Conservation (phyloP, 35 echinoderm and acorn worm genomes). For the Ophioderma brevispina region DNA sequence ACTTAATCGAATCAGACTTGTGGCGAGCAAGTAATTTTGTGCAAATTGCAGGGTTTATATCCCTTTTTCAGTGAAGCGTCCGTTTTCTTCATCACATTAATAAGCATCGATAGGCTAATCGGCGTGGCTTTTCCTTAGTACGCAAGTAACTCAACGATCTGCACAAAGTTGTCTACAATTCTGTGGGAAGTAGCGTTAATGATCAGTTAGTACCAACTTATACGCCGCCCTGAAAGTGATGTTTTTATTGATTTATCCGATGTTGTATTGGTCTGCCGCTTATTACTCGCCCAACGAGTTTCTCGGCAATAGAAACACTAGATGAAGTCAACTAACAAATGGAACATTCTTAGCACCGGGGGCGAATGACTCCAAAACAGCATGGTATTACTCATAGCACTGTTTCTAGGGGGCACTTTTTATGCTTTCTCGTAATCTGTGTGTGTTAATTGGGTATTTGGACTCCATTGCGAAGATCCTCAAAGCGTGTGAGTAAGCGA, state of each 20-base stretch:
- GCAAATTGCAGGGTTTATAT: slow-evolving; percentile 50
- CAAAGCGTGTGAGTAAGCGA: neutral
- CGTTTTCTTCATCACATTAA: slow-evolving; percentile 51
- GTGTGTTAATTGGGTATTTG: slow-evolving; percentile 62
- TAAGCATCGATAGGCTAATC: slow-evolving; percentile 55
- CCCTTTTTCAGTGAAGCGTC: slow-evolving; percentile 54
- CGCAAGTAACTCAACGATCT: slow-evolving; percentile 9
- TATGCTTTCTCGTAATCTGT: slow-evolving; percentile 58
- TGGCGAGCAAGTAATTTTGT: slow-evolving; percentile 33
- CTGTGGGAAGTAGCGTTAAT: slow-evolving; percentile 30
- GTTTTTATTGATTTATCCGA: slow-evolving; percentile 54
- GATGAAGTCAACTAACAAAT: neutral
- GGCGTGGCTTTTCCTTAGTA: slow-evolving; percentile 44
- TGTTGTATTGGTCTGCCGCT: slow-evolving; percentile 69
- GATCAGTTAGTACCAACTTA: slow-evolving; percentile 39
- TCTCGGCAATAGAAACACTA: neutral
- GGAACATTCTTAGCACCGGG: neutral
- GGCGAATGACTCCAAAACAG: slow-evolving; percentile 13
- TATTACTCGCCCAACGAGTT: slow-evolving; percentile 18
- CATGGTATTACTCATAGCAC: slow-evolving; percentile 72
- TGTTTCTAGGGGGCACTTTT: slow-evolving; percentile 76
- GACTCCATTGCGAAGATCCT: slow-evolving; percentile 40
- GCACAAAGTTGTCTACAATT: neutral
- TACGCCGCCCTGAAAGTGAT: slow-evolving; percentile 16
- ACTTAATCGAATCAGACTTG: slow-evolving; percentile 24